These are phyloP conservation scores for Coptotermes formosanus DNA, from an alignment of 1,140 invertebrate species.

Conservation along the genomic window DNA sequence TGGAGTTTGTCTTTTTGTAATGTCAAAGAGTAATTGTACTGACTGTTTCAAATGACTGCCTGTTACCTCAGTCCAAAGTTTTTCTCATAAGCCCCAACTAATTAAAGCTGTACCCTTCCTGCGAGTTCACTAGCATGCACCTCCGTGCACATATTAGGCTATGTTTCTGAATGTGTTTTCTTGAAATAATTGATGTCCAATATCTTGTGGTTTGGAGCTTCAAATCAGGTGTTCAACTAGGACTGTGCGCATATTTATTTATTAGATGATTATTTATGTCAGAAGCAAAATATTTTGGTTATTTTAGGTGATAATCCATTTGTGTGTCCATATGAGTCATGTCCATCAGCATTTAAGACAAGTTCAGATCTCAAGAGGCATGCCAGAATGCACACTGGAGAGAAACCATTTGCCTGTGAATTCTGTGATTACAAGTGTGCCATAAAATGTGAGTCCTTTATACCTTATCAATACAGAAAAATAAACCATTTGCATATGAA, in stretches of 20 bases:
- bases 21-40: too few species aligned
- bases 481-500: slow-evolving; percentile 44
- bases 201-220: too few species aligned
- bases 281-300: slow-evolving; percentile 28
- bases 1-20: too few species aligned
- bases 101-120: too few species aligned
- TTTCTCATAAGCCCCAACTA: too few species aligned
- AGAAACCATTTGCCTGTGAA: slow-evolving; percentile 46
- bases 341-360: slow-evolving; percentile 50
- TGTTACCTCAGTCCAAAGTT: too few species aligned
- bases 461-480: too few species aligned
- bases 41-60: too few species aligned
- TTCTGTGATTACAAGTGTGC: slow-evolving; percentile 45
- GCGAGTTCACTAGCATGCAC: too few species aligned
- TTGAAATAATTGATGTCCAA: neutral
- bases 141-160: too few species aligned
- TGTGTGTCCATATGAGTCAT: slow-evolving; percentile 43
- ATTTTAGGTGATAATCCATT: slow-evolving; percentile 47
- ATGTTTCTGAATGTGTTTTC: slow-evolving; percentile 16
- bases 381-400: slow-evolving; percentile 45
- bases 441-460: slow-evolving; percentile 39
- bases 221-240: too few species aligned
- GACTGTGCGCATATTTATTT: too few species aligned
- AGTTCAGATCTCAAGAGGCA: slow-evolving; percentile 49
- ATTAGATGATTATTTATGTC: neutral